phyloP scores from a whole-genome alignment of 2,113 vertebrate species.

The Engraulis encrasicolus region DNA sequence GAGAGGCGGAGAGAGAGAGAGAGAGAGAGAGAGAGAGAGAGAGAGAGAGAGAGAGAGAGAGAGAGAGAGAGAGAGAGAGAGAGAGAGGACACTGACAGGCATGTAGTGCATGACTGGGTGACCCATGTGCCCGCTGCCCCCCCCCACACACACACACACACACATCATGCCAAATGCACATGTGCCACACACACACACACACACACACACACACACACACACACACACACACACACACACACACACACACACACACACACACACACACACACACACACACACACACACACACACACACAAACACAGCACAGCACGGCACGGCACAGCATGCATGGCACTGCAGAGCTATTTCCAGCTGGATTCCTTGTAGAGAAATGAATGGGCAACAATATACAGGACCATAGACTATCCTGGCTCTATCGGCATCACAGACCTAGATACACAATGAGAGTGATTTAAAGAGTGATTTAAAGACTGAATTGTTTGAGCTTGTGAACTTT shows the following conservation, averaged over 20 bases:
- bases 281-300: background rate
- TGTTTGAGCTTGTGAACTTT: no score
- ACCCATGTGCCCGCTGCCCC: constrained; percentile 9
- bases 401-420: no score
- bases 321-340: background rate
- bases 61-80: background rate
- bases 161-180: constrained; percentile 5
- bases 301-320: background rate
- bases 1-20: constrained; percentile 4
- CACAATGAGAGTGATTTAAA: no score
- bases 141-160: background rate
- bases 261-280: constrained; percentile 4
- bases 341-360: background rate
- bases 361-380: background rate
- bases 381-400: constrained; percentile 6
- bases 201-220: constrained; percentile 12
- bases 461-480: no score
- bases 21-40: constrained; percentile 22
- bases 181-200: background rate
- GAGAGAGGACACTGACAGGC: background rate
- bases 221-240: constrained; percentile 13
- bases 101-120: constrained; percentile 1
- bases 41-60: constrained; percentile 19
- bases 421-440: no score
- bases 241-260: background rate